phyloP scores from a whole-genome alignment of 1,140 invertebrate genomes.

The Pantala flavescens region DNA sequence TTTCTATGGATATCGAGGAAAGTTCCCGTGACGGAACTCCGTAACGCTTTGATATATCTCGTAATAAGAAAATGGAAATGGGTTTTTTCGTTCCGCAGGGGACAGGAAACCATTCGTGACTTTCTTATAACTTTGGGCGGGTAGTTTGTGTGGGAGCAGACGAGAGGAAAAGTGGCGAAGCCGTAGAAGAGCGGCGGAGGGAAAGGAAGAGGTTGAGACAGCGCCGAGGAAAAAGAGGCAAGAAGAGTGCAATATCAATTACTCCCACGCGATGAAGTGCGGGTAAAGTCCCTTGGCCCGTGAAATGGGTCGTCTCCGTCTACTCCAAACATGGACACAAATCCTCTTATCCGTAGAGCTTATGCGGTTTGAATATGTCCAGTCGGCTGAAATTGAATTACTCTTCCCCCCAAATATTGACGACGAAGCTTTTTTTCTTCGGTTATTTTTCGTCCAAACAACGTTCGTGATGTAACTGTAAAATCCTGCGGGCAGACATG shows the following conservation, averaged over 20 bases:
- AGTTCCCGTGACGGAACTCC: no score
- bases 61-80: not conserved
- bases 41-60: no score
- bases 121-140: not conserved
- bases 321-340: not conserved
- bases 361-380: no score
- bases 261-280: not conserved
- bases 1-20: no score
- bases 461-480: no score
- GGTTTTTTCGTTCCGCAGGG: not conserved
- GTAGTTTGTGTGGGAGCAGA: not conserved
- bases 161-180: constrained; percentile 3
- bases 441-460: no score
- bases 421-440: no score
- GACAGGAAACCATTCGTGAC: not conserved
- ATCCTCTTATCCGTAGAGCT: no score
- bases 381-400: no score
- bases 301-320: not conserved
- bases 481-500: no score
- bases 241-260: not conserved
- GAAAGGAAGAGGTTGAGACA: constrained; percentile 14
- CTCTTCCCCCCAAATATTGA: no score
- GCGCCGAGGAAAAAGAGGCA: constrained; percentile 20
- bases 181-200: not conserved
- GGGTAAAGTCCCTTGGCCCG: not conserved